A percentile compares a stretch with the other conserved stretches of the same genome.
These are phyloP conservation scores for Luffia ferchaultella DNA, from an alignment of 2,888 invertebrate genomes.

Conservation along the genomic window DNA sequence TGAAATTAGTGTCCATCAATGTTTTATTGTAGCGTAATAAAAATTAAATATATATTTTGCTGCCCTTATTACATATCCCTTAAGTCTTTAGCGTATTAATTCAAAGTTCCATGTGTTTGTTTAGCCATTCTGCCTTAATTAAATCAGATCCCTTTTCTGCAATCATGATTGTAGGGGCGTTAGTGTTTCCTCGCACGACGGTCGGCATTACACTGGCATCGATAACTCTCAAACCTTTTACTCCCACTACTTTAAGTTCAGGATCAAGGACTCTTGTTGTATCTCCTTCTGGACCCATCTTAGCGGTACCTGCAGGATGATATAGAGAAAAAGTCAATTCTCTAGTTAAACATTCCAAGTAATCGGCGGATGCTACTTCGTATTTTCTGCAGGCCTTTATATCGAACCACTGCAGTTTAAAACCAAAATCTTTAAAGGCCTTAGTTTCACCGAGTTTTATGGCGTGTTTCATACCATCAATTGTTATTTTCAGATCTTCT, in stretches of 20 bases:
- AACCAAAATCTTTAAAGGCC: conserved; percentile 26
- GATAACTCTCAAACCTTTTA: conserved; percentile 63
- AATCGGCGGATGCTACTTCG: conserved; percentile 25
- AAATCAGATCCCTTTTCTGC: conserved; percentile 72
- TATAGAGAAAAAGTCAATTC: conserved; percentile 61
- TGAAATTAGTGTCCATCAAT: too few relatives aligned
- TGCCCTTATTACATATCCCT: too few relatives aligned
- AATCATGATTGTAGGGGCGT: conserved; percentile 71
- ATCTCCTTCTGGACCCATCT: conserved; percentile 65
- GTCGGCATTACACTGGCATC: conserved; percentile 74
- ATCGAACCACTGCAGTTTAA: conserved; percentile 33
- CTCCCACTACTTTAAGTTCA: conserved; percentile 59
- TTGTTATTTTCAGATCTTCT: conserved; percentile 49
- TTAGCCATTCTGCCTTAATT: conserved; percentile 63
- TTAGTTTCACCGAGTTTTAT: conserved; percentile 28
- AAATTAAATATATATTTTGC: too few relatives aligned
- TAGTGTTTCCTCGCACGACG: conserved; percentile 68
- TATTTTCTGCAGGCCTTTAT: conserved; percentile 31
- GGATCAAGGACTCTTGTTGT: conserved; percentile 61
- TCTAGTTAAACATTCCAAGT: conserved; percentile 30
- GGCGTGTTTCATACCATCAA: conserved; percentile 23
- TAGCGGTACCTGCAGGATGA: conserved; percentile 73
- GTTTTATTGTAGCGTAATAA: too few relatives aligned
- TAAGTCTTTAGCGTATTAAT: too few relatives aligned
- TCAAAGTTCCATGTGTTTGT: conserved; percentile 30